Evolutionary conservation across 2,113 vertebrate species (phyloP), one percentile per base, ranked within the genome.

Genomic region (Nannobrachium achirus): DNA sequence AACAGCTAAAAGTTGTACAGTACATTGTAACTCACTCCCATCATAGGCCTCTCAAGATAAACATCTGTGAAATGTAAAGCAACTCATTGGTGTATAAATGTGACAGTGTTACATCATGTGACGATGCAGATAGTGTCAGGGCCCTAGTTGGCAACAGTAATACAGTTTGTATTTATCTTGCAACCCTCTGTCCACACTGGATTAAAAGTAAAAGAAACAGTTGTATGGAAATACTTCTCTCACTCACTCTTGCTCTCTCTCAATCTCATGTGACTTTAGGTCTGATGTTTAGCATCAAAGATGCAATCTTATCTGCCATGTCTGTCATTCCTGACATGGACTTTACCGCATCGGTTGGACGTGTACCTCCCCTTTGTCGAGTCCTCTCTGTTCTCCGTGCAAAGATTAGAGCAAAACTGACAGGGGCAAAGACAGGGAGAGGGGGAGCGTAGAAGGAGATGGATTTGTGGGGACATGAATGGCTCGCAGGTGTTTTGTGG

Each of bases 401-500:
- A 15, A 58, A 83, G 81, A 84, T 78, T 66, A 71, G 59, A 80
- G 56, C 45, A 66, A 70, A 69, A 59, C 71, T 64, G 81, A 82
- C 72, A 50, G 71, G 73, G 62, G 56, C 42, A 20, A 57, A 62
- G 65, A 50, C 55, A 60, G 64, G 25, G 72, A 2, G 45, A 46
- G 2, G 45, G 19, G 48, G 40, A n/a, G 44, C n/a, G 41, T 2
- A 5, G 53, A 7, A 44, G 42, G 56, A 79, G 74, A 79, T 55
- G 75, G 75, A 86, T 80, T 67, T 78, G 75, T 84, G 74, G 72
- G 82, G 83, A 89, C 83, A 79, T 66, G 76, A 86, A 89, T 86
- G 74, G 80, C 86, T 85, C 73, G 84, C 83, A 89, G 87, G 87
- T 89, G 82, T 88, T 81, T 71, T 49, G 70, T 52, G 66, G 45